Evolutionary conservation across 1,140 invertebrate species (phyloP), one percentile per base, ranked within the genome.

Genomic region (Argopecten irradians): DNA sequence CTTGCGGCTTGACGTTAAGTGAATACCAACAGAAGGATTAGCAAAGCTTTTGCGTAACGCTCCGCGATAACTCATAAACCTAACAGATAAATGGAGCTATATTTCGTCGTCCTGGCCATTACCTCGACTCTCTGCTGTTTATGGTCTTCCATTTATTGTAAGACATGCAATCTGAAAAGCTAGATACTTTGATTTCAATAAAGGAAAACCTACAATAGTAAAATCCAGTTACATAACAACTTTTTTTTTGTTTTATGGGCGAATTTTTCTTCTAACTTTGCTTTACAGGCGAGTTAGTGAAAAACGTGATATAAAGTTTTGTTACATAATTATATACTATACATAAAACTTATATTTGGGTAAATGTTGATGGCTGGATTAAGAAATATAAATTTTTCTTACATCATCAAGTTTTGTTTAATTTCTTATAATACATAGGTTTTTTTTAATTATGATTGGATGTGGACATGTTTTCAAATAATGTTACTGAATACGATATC

Each of bases 141-240:
- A 71, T 71, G 22, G n/a, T 28, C n/a, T n/a, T 71, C 22, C 55
- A 71, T 71, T n/a, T 28, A 28, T 71, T 28, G 28, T n/a, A n/a
- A 71, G 55, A 8, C n/a, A 28, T 28, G 7, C 22, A 22, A 71
- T 71, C 55, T 71, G 28, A 71, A 71, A 71, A 71, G 55, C 28
- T n/a, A n/a, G n/a, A n/a, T 71, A n/a, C 55, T 71, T n/a, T 71
- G 55, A 71, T 71, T 71, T 71, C n/a, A 71, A 71, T 71, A 71
- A 71, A 71, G 28, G 55, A 71, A 71, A 71, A 71, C 22, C 36
- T 71, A 5, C 22, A 71, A 71, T 71, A 28, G 28, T n/a, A 71
- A 71, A 71, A 71, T 71, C n/a, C 55, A 28, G 55, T 28, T 71
- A 28, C 8, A 71, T 28, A 5, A 1, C 55, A 8, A 71, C 16